phyloP scores from a whole-genome alignment of 2,113 vertebrate species.

The Amphiprion ocellaris region DNA sequence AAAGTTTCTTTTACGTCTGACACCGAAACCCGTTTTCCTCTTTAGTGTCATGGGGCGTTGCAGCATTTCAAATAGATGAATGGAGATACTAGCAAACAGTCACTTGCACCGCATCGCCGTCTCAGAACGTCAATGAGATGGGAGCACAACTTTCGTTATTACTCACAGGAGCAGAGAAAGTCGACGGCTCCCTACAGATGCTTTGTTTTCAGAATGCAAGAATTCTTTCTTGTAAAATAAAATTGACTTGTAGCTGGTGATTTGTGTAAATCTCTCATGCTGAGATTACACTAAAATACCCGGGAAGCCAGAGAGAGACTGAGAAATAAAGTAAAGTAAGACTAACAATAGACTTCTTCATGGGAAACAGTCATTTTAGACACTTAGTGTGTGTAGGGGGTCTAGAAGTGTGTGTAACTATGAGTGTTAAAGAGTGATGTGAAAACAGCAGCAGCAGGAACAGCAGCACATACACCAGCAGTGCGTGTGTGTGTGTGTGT shows the following conservation, averaged over 20 bases:
- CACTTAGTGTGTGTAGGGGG: conserved; percentile 1
- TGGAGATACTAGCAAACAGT: conserved; percentile 55
- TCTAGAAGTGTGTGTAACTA: conserved; percentile 5
- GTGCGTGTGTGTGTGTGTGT: conserved; percentile 38
- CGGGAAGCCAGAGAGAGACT: not conserved
- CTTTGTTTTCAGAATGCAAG: not conserved
- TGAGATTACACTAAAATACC: not conserved
- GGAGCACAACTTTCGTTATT: conserved; percentile 48
- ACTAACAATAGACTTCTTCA: not conserved
- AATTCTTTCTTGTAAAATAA: not conserved
- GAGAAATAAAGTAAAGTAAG: not conserved
- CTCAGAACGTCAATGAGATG: conserved; percentile 56
- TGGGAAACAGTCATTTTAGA: not conserved
- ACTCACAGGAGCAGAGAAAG: conserved; percentile 64
- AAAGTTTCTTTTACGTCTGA: conserved; percentile 29
- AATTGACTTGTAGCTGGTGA: not conserved
- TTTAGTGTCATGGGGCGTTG: conserved; percentile 10
- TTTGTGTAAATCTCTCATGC: not conserved
- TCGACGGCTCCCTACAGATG: conserved; percentile 16
- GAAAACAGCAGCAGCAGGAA: conserved; percentile 36
- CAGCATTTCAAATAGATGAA: conserved; percentile 43
- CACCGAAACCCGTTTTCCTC: conserved; percentile 34
- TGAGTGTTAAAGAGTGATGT: conserved; percentile 30
- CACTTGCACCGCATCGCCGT: conserved; percentile 31
- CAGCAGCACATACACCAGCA: conserved; percentile 37